phyloP scores from a whole-genome alignment of 2,797 vertebrate species.

The Rhinatrema bivittatum region DNA sequence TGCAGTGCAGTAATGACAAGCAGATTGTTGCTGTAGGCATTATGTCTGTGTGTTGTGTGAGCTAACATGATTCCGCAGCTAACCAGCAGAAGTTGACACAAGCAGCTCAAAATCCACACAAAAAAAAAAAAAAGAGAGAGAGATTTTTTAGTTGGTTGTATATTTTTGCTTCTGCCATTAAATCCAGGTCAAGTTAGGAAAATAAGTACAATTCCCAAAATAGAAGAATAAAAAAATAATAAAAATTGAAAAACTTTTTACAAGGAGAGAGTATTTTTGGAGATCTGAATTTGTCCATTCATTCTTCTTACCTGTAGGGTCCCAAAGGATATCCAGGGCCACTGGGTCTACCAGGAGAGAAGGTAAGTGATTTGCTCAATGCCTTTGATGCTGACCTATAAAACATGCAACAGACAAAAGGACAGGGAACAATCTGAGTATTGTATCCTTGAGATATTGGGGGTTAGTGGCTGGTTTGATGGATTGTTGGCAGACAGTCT shows the following conservation, averaged over 20 bases:
- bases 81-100: neutral
- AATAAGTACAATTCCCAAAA: neutral
- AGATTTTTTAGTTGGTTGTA: conserved; percentile 2
- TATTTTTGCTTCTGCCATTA: neutral
- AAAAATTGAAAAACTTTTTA: no score
- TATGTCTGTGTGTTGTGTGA: conserved; percentile 12
- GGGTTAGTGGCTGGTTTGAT: no score
- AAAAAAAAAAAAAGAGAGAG: neutral
- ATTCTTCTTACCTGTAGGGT: conserved; percentile 50
- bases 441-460: no score
- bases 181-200: conserved; percentile 9
- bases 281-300: neutral
- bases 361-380: conserved; percentile 40
- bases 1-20: conserved; percentile 27
- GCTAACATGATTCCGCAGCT: conserved; percentile 8
- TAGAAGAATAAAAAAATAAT: neutral
- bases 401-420: no score
- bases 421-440: no score
- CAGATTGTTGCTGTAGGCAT: conserved; percentile 8
- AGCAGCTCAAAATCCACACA: neutral
- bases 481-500: no score
- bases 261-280: no score
- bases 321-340: conserved; percentile 65
- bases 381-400: neutral
- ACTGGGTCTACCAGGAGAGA: conserved; percentile 64